Evolutionary conservation across 1,140 invertebrate genomes (phyloP).

Genomic region (Megalopta genalis): DNA sequence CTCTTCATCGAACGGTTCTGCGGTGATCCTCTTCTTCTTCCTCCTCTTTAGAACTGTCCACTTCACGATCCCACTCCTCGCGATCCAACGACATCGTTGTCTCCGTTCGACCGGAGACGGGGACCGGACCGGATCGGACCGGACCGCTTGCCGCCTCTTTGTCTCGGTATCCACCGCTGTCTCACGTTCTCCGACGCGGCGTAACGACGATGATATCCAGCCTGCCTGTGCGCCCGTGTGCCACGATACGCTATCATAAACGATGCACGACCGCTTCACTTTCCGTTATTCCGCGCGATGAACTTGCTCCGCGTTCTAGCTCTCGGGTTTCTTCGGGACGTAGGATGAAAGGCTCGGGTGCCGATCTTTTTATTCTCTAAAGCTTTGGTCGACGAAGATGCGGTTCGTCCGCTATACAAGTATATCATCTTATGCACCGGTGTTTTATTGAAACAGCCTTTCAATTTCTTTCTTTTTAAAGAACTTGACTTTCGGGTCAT

Average conservation of each 20-base stretch:
- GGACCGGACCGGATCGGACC: slow-evolving; percentile 19
- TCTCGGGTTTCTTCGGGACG: too few species aligned
- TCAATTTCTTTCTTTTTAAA: too few species aligned
- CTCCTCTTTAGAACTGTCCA: neutral
- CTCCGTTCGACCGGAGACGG: slow-evolving; percentile 34
- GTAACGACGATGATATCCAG: slow-evolving; percentile 23
- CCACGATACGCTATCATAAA: neutral
- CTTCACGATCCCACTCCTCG: slow-evolving; percentile 33
- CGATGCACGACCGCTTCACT: neutral
- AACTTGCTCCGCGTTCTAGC: too few species aligned
- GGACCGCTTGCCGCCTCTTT: slow-evolving; percentile 45
- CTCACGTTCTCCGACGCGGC: neutral
- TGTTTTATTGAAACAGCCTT: too few species aligned
- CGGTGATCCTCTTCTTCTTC: slow-evolving; percentile 1
- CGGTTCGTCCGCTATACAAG: too few species aligned
- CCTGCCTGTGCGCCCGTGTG: neutral
- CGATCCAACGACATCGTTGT: slow-evolving; percentile 19
- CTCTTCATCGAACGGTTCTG: neutral
- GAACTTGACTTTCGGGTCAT: too few species aligned
- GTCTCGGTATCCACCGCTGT: slow-evolving; percentile 10
- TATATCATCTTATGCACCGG: too few species aligned
- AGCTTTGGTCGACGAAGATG: too few species aligned
- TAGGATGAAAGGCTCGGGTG: too few species aligned
- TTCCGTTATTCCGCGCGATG: neutral
- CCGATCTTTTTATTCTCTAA: too few species aligned